A percentile compares a stretch with the other conserved stretches of the same genome.
Conservation (phyloP, 2,888 invertebrate genomes). For the Himalopsyche anomala region DNA sequence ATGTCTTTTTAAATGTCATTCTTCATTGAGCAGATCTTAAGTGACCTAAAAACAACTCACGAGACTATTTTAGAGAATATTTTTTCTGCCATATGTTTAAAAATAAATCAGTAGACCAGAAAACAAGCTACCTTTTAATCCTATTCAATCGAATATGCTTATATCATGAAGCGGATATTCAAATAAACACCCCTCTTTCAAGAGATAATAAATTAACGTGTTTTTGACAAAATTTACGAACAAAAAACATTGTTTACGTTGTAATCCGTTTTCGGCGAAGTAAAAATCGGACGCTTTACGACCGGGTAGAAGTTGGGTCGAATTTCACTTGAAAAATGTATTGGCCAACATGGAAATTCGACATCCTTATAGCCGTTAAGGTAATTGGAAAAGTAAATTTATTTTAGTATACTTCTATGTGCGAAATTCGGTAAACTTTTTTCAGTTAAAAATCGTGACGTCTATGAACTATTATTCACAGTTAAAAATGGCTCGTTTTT, state of each 20-base stretch:
- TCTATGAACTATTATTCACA: background rate
- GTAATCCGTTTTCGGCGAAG: conserved; percentile 48
- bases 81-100: too few species aligned
- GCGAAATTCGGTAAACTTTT: too few species aligned
- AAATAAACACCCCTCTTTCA: background rate
- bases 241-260: conserved; percentile 54
- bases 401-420: too few species aligned
- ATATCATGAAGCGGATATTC: background rate
- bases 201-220: conserved; percentile 59
- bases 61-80: too few species aligned
- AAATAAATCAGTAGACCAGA: too few species aligned
- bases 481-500: too few species aligned
- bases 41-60: too few species aligned
- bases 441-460: too few species aligned
- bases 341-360: conserved; percentile 4
- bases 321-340: conserved; percentile 32
- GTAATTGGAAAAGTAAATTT: conserved; percentile 17
- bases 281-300: conserved; percentile 1
- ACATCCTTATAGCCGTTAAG: conserved; percentile 4
- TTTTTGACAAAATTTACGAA: conserved; percentile 56
- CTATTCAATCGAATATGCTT: too few species aligned
- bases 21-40: too few species aligned
- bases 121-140: too few species aligned
- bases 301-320: background rate
- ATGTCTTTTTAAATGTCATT: too few species aligned